Evolutionary conservation across 2,888 invertebrate genomes (phyloP).

Genomic region (Mythimna albipuncta): DNA sequence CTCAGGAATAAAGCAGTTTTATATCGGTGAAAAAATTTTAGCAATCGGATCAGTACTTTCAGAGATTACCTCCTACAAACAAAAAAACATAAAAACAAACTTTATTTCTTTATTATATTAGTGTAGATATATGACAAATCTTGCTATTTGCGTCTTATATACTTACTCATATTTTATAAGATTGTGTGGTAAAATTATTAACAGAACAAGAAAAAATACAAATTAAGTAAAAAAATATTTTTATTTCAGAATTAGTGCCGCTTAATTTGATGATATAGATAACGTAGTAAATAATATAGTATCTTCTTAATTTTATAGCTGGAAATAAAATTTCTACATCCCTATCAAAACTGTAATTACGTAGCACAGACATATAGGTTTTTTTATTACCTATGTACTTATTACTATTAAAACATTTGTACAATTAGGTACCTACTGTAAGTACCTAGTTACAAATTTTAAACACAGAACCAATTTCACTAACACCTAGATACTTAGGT

Average conservation of each 20-base stretch:
- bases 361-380: background rate
- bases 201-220: background rate
- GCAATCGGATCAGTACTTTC: too few species aligned
- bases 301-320: background rate
- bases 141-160: too few species aligned
- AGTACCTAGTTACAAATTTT: conserved; percentile 23
- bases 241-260: conserved; percentile 38
- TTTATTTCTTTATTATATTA: too few species aligned
- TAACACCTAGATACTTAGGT: conserved; percentile 3
- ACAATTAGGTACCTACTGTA: conserved; percentile 35
- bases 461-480: conserved; percentile 47
- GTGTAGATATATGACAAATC: too few species aligned
- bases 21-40: too few species aligned
- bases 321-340: background rate
- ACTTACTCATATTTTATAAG: too few species aligned
- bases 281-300: conserved; percentile 5
- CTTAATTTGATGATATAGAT: conserved; percentile 4
- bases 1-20: too few species aligned
- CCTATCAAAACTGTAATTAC: background rate
- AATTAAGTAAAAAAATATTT: conserved; percentile 3
- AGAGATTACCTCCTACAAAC: too few species aligned
- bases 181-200: too few species aligned
- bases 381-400: background rate
- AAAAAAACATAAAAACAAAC: too few species aligned
- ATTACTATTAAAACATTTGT: conserved; percentile 38